Conservation (phyloP, 2,888 invertebrate species). For the Lithophane semibrunnea region DNA sequence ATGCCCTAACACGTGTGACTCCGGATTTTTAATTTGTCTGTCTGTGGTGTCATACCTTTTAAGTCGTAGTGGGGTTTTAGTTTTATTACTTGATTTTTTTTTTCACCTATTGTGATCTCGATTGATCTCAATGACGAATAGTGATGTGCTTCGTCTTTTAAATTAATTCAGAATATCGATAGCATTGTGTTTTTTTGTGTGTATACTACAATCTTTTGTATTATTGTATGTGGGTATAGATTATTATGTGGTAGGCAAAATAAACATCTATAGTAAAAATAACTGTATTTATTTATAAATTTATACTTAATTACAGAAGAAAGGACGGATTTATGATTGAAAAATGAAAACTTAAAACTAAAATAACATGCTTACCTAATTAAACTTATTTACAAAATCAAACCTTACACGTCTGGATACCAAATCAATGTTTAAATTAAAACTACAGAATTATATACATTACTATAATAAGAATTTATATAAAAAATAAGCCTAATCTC, state of each 20-base stretch:
- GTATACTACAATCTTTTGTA: neutral
- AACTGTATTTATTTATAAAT: conserved; percentile 66
- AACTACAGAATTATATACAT: conserved; percentile 41
- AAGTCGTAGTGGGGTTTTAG: too few species aligned
- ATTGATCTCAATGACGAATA: neutral
- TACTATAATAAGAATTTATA: conserved; percentile 11
- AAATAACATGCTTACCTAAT: conserved; percentile 51
- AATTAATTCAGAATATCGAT: neutral
- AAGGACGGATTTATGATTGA: conserved; percentile 61
- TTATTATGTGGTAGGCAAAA: neutral
- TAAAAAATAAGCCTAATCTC: neutral
- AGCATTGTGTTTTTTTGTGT: neutral
- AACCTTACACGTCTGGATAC: conserved; percentile 53
- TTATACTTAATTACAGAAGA: conserved; percentile 52
- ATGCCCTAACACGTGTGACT: too few species aligned
- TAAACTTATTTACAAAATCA: conserved; percentile 60
- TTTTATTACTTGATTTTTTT: too few species aligned
- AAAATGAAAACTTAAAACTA: conserved; percentile 49
- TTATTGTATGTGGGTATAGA: neutral
- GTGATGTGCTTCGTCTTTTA: neutral
- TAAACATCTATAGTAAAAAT: conserved; percentile 50
- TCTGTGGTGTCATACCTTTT: too few species aligned
- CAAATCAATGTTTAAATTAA: conserved; percentile 58
- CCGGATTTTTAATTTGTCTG: too few species aligned
- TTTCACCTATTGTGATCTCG: neutral